Conservation (phyloP, 2,888 invertebrate genomes). For the Piscicola geometra region DNA sequence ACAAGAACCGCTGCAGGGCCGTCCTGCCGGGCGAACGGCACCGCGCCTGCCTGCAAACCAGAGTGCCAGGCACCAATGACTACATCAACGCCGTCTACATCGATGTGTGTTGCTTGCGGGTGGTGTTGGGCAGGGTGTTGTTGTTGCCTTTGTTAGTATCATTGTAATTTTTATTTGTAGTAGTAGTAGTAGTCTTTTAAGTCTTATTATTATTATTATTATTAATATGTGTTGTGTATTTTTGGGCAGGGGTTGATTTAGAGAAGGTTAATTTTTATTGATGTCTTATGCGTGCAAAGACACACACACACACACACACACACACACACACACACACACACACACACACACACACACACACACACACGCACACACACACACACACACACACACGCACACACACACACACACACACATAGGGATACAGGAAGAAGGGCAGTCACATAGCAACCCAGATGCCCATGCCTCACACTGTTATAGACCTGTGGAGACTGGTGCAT, state of each 20-base stretch:
- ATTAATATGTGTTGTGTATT: too few species aligned
- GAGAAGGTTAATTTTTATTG: too few species aligned
- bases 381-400: background rate
- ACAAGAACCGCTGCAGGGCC: constrained; percentile 42
- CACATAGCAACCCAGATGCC: constrained; percentile 57
- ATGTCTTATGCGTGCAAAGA: too few species aligned
- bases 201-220: background rate
- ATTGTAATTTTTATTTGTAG: background rate
- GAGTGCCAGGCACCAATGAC: constrained; percentile 45
- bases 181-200: too few species aligned
- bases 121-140: background rate
- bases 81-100: constrained; percentile 46
- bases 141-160: background rate
- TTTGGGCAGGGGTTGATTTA: too few species aligned
- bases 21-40: constrained; percentile 43
- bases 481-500: constrained; percentile 56
- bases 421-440: constrained; percentile 47
- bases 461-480: constrained; percentile 54
- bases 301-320: too few species aligned
- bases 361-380: background rate
- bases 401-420: constrained; percentile 34
- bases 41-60: constrained; percentile 44
- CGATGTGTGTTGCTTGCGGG: constrained; percentile 42
- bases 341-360: too few species aligned
- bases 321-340: too few species aligned